These are phyloP conservation scores for Upupa epops DNA, from an alignment of 2,113 vertebrate species.

Conservation along the genomic window DNA sequence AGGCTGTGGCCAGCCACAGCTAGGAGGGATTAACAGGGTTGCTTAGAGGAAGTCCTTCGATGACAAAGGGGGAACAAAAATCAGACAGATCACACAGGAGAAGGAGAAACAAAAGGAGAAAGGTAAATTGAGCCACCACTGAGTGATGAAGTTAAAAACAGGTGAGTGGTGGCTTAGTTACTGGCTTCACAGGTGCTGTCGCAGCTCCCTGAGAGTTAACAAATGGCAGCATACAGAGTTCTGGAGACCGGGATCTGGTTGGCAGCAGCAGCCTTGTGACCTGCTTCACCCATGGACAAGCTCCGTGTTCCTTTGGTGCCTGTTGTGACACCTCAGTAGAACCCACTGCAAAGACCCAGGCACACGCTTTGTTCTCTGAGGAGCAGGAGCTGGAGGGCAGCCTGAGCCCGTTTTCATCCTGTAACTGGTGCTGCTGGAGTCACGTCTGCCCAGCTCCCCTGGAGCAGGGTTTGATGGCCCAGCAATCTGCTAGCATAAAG, in stretches of 20 bases:
- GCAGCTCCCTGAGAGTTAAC: neutral
- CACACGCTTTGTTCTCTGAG: neutral
- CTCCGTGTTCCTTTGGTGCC: neutral
- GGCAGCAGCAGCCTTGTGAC: neutral
- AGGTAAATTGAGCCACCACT: neutral
- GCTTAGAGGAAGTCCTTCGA: neutral
- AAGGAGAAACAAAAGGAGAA: neutral
- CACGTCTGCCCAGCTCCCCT: neutral
- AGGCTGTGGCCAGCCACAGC: neutral
- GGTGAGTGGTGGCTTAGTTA: neutral
- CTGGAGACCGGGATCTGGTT: neutral
- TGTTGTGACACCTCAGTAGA: neutral
- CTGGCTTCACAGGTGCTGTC: accelerated
- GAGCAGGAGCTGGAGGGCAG: neutral
- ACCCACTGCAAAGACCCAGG: neutral
- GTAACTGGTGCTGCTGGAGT: neutral
- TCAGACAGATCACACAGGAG: neutral
- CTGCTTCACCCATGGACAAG: neutral
- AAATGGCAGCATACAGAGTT: neutral
- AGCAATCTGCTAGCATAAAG: neutral
- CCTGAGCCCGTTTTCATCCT: neutral
- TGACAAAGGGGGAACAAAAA: neutral
- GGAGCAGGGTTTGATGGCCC: neutral
- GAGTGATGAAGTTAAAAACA: neutral
- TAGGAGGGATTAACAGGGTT: neutral